These are phyloP conservation scores for Porites evermanni DNA, from an alignment of 92 coral and sea anemone species.

Conservation along the genomic window DNA sequence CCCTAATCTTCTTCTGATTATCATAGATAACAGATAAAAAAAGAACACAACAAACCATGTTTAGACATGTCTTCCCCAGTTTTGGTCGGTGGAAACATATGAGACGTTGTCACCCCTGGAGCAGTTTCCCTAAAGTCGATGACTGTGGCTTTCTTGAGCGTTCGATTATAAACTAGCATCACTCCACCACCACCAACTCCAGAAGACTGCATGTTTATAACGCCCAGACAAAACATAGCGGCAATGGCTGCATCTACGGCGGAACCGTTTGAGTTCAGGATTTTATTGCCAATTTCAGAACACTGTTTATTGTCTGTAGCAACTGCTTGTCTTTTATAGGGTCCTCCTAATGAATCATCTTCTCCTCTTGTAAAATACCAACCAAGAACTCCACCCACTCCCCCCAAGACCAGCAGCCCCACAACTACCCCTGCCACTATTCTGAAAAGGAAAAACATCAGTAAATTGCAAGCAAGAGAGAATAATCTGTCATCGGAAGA, in stretches of 20 bases:
- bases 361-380: not conserved
- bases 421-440: not conserved
- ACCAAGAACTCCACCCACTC: not conserved
- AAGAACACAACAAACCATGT: no score
- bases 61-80: no score
- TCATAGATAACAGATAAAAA: no score
- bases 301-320: constrained; percentile 77
- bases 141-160: constrained; percentile 29
- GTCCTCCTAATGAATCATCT: constrained; percentile 45
- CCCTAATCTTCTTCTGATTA: no score
- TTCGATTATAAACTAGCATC: constrained; percentile 75
- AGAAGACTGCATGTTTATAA: constrained; percentile 92
- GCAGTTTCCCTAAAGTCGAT: constrained; percentile 88
- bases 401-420: not conserved
- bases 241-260: constrained; percentile 99
- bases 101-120: constrained; percentile 56
- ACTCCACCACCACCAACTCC: constrained; percentile 93
- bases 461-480: no score
- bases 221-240: constrained; percentile 91
- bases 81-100: constrained; percentile 57
- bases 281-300: constrained; percentile 80
- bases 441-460: not conserved
- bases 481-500: not conserved
- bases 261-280: constrained; percentile 67
- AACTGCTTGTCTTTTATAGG: constrained; percentile 64